Evolutionary conservation across 2,888 invertebrate species (phyloP).

Genomic region (Erynnis tages): DNA sequence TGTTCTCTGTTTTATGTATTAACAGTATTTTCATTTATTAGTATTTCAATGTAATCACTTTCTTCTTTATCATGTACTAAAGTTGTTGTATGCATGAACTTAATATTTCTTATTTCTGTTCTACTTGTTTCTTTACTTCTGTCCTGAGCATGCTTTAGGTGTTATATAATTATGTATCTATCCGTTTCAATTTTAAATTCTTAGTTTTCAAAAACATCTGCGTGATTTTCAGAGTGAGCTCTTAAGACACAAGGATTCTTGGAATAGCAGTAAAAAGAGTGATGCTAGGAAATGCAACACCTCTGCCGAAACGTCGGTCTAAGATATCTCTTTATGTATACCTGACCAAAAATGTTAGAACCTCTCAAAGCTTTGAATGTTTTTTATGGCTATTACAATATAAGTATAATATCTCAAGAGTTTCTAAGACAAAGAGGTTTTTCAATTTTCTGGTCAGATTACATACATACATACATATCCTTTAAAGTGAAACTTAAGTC

Average conservation of each 20-base stretch:
- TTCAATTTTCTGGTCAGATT: no score
- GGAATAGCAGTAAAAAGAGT: constrained; percentile 67
- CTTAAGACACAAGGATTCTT: constrained; percentile 71
- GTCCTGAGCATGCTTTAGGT: constrained; percentile 13
- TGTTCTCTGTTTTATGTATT: not conserved
- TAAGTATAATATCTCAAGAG: no score
- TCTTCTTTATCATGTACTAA: not conserved
- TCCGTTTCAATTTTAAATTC: constrained; percentile 10
- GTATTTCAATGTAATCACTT: not conserved
- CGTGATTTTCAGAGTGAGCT: constrained; percentile 69
- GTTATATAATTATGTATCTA: constrained; percentile 3
- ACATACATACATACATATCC: no score
- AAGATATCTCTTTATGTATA: constrained; percentile 35
- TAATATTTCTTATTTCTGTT: constrained; percentile 2
- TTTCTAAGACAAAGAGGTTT: no score
- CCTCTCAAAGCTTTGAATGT: no score
- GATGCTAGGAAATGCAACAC: constrained; percentile 62
- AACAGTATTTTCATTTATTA: not conserved
- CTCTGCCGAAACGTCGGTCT: constrained; percentile 78
- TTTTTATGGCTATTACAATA: no score
- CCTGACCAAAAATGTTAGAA: no score
- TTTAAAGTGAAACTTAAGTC: no score
- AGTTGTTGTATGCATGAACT: constrained; percentile 3
- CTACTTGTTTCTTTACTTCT: not conserved
- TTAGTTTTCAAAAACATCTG: constrained; percentile 29